A percentile compares a stretch with the other conserved stretches of the same genome.
These are phyloP conservation scores for Rhimphoctona megacephalus DNA, from an alignment of 2,888 invertebrate species.

Conservation along the genomic window DNA sequence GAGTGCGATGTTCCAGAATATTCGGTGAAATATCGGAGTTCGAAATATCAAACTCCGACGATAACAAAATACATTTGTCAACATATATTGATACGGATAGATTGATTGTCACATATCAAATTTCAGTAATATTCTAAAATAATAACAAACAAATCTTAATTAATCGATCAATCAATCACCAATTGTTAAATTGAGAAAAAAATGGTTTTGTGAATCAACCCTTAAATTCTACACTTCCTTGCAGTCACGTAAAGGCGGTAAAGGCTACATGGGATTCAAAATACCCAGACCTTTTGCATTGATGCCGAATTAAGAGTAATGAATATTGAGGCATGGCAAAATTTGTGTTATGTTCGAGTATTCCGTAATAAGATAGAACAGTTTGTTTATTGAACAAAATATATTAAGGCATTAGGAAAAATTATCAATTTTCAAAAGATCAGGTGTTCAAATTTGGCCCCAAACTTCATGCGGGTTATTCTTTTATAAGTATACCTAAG, in stretches of 20 bases:
- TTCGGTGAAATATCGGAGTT: slow-evolving; percentile 22
- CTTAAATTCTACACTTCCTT: background rate
- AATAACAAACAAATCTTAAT: background rate
- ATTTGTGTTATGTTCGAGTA: background rate
- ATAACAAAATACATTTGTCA: background rate
- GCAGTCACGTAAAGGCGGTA: background rate
- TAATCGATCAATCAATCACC: too few species aligned
- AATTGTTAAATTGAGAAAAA: background rate
- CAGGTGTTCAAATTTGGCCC: background rate
- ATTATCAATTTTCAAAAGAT: background rate
- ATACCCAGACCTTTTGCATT: background rate
- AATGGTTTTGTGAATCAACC: background rate
- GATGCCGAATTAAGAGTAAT: background rate
- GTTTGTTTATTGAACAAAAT: background rate
- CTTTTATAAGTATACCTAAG: background rate
- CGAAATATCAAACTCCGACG: background rate
- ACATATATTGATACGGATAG: background rate
- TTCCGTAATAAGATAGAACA: background rate
- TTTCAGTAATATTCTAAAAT: background rate
- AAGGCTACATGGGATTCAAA: background rate
- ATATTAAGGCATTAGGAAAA: background rate
- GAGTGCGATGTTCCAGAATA: slow-evolving; percentile 44
- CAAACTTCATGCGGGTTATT: background rate
- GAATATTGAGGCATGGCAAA: background rate
- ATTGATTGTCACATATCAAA: background rate